A percentile compares a stretch with the other conserved stretches of the same genome.
Evolutionary conservation across 2,113 vertebrate genomes (phyloP).

Genomic region (Serilophus lunatus): DNA sequence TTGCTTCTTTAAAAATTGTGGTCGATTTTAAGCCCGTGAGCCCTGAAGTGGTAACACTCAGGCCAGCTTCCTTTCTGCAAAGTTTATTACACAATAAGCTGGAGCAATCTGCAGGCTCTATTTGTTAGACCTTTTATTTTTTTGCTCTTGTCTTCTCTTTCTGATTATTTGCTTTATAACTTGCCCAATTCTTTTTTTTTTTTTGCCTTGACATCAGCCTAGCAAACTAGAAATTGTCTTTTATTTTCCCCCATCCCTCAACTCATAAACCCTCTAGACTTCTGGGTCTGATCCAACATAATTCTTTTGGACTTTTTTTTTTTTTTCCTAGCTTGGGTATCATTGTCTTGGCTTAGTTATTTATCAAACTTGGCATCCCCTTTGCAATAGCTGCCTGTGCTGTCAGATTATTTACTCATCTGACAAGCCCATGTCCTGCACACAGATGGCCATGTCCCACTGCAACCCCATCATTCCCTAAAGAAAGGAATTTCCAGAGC

Average conservation of each 20-base stretch:
- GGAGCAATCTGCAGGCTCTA: not conserved
- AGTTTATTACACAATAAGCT: slow-evolving; percentile 7
- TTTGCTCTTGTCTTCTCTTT: not conserved
- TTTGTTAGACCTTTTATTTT: not conserved
- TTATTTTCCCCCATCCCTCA: not conserved
- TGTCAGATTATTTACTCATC: not conserved
- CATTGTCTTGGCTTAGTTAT: not conserved
- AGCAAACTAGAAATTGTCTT: slow-evolving; percentile 5
- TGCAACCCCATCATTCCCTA: not conserved
- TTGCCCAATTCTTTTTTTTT: not conserved
- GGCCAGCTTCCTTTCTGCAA: not conserved
- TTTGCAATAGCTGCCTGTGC: not conserved
- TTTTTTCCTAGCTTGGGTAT: not conserved
- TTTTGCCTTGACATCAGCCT: not conserved
- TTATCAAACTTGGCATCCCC: not conserved
- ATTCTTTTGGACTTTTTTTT: not conserved
- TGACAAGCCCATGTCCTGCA: not conserved
- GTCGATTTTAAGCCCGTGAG: not conserved
- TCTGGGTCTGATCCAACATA: not conserved
- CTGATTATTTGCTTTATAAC: slow-evolving; percentile 33
- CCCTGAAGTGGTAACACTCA: not conserved
- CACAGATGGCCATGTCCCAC: rapidly evolving
- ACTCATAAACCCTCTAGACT: not conserved
- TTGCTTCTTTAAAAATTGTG: not conserved
- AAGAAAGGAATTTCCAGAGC: not conserved